Percentiles rank a stretch among this genome's conserved stretches.
Conservation (phyloP, 2,797 vertebrate genomes). For the Atherinosoma microstoma region DNA sequence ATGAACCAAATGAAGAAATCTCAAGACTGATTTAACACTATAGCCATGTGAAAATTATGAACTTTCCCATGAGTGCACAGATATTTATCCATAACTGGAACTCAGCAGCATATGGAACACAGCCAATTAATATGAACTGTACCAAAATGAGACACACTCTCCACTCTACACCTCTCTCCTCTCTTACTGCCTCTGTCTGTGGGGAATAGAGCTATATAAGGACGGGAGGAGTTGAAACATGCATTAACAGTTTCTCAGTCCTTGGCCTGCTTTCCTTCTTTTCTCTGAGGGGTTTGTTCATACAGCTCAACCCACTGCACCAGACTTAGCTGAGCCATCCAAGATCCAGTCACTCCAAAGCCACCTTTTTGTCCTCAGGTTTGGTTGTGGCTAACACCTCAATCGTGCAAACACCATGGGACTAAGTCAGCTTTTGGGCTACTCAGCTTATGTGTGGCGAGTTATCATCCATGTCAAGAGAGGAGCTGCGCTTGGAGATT, state of each 20-base stretch:
- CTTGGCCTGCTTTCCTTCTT: constrained; percentile 77
- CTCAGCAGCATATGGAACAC: constrained; percentile 59
- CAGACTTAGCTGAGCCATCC: constrained; percentile 41
- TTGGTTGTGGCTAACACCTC: constrained; percentile 26
- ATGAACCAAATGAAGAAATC: constrained; percentile 48
- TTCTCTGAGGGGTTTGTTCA: constrained; percentile 50
- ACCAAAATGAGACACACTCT: constrained; percentile 60
- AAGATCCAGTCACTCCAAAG: constrained; percentile 28
- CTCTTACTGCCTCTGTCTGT: constrained; percentile 37
- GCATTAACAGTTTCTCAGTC: constrained; percentile 75
- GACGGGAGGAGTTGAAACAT: constrained; percentile 73
- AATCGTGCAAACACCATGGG: constrained; percentile 5
- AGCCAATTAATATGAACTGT: constrained; percentile 74
- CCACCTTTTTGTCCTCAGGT: constrained; percentile 28
- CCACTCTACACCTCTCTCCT: constrained; percentile 43
- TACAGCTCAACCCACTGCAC: constrained; percentile 61
- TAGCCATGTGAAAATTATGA: constrained; percentile 57
- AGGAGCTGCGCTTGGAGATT: constrained; percentile 45
- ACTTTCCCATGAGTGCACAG: constrained; percentile 58
- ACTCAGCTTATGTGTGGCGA: constrained; percentile 31
- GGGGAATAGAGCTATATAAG: constrained; percentile 78
- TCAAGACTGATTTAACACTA: constrained; percentile 45
- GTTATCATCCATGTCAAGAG: constrained; percentile 35
- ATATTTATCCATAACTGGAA: constrained; percentile 72
- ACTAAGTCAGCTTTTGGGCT: constrained; percentile 43